Evolutionary conservation across 2,888 invertebrate species (phyloP).

Genomic region (Pedicia rivosa): DNA sequence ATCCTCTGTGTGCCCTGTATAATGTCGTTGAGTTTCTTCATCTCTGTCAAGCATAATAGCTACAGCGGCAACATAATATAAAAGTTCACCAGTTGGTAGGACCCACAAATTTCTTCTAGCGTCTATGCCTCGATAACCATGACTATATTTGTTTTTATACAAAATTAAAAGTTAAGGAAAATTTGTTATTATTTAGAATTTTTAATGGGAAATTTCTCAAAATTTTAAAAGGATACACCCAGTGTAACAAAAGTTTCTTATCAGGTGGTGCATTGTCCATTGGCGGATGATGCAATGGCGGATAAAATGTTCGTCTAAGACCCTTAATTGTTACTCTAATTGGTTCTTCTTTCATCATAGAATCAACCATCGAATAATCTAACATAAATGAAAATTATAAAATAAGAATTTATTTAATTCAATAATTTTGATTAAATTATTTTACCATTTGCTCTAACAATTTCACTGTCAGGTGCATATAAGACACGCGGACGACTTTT

Average conservation of each 20-base stretch:
- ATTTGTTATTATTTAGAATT: conserved; percentile 5
- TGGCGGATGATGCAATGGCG: conserved; percentile 70
- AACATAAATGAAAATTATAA: conserved; percentile 12
- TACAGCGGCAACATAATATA: conserved; percentile 86
- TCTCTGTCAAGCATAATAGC: conserved; percentile 77
- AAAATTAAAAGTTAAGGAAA: not conserved
- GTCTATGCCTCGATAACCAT: conserved; percentile 87
- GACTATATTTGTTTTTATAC: conserved; percentile 34
- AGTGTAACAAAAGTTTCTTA: conserved; percentile 75
- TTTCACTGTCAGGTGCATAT: conserved; percentile 70
- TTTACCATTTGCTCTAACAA: conserved; percentile 56
- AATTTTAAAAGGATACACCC: conserved; percentile 60
- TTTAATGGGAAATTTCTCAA: not conserved
- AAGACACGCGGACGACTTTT: conserved; percentile 73
- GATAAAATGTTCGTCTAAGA: conserved; percentile 68
- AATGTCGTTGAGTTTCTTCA: conserved; percentile 77
- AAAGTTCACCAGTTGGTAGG: conserved; percentile 79
- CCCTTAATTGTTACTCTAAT: conserved; percentile 70
- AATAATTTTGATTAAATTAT: not conserved
- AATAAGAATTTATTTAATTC: conserved; percentile 5
- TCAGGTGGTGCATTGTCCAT: conserved; percentile 76
- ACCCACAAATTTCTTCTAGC: conserved; percentile 81
- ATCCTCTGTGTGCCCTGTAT: conserved; percentile 83
- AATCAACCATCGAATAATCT: conserved; percentile 71
- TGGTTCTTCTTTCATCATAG: conserved; percentile 74